phyloP scores from a whole-genome alignment of 2,797 vertebrate species.

The Diplodus puntazzo region DNA sequence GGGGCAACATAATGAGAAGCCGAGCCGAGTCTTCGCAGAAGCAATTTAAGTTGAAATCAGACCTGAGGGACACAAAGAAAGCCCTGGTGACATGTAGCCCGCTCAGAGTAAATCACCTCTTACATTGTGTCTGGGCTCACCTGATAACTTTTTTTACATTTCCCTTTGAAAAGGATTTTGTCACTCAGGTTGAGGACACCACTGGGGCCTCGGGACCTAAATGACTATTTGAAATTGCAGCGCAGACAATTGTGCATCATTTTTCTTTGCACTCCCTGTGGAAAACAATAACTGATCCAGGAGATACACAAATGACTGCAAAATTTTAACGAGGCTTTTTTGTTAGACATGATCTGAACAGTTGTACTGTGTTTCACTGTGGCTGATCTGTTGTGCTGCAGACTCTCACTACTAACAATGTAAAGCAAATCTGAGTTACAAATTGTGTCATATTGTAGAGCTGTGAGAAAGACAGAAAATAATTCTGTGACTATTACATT shows the following conservation, averaged over 20 bases:
- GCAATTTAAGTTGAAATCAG: conserved; percentile 88
- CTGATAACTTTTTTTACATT: conserved; percentile 84
- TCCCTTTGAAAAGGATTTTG: conserved; percentile 78
- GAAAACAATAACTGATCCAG: conserved; percentile 64
- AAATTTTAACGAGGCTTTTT: conserved; percentile 44
- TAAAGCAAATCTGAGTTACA: not conserved
- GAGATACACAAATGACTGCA: conserved; percentile 49
- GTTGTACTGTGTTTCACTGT: conserved; percentile 10
- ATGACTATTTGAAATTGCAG: conserved; percentile 80
- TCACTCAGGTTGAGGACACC: conserved; percentile 73
- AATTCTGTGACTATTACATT: not conserved
- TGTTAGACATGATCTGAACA: conserved; percentile 32
- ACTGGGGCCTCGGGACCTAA: conserved; percentile 75
- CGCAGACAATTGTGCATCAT: conserved; percentile 61
- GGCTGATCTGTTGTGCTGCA: not conserved
- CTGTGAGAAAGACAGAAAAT: not conserved
- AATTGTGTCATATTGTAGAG: not conserved
- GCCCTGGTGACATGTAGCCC: conserved; percentile 78
- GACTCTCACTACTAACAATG: conserved; percentile 8
- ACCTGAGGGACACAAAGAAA: conserved; percentile 79
- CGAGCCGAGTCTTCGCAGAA: conserved; percentile 73
- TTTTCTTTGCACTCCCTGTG: conserved; percentile 33
- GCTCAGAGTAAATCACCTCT: conserved; percentile 84
- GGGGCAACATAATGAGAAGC: conserved; percentile 76
- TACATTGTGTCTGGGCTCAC: conserved; percentile 79